Conservation (phyloP, 2,113 vertebrate genomes). For the Catagonus wagneri region DNA sequence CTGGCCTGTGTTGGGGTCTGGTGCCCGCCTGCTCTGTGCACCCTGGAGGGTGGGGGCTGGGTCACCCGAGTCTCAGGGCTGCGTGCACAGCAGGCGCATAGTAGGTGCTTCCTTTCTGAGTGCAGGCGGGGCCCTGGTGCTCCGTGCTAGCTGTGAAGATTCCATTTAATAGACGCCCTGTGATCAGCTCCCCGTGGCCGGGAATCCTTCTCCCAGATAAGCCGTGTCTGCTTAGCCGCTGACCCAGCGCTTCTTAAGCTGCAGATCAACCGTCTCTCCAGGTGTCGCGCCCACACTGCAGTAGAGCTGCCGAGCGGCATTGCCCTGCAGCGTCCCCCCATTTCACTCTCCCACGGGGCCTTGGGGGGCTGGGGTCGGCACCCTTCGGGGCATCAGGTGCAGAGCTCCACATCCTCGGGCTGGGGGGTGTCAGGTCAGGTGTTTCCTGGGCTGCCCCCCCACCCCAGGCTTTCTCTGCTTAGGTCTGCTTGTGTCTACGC, state of each 20-base stretch:
- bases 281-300: background rate
- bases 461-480: background rate
- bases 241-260: slow-evolving; percentile 57
- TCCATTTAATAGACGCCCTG: slow-evolving; percentile 23
- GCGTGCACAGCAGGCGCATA: background rate
- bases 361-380: background rate
- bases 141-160: background rate
- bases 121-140: background rate
- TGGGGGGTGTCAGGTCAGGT: too few relatives aligned
- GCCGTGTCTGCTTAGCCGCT: slow-evolving; percentile 13
- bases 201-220: slow-evolving; percentile 15
- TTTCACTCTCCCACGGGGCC: background rate
- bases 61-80: background rate
- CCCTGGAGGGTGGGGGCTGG: background rate
- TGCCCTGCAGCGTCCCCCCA: background rate
- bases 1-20: background rate
- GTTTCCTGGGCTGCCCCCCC: background rate
- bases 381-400: background rate
- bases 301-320: background rate
- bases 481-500: background rate
- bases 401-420: background rate
- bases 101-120: background rate
- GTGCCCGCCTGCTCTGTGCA: background rate
- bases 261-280: background rate
- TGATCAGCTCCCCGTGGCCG: background rate